These are phyloP conservation scores for Plagiodera versicolora DNA, from an alignment of 2,888 invertebrate genomes.

Conservation along the genomic window DNA sequence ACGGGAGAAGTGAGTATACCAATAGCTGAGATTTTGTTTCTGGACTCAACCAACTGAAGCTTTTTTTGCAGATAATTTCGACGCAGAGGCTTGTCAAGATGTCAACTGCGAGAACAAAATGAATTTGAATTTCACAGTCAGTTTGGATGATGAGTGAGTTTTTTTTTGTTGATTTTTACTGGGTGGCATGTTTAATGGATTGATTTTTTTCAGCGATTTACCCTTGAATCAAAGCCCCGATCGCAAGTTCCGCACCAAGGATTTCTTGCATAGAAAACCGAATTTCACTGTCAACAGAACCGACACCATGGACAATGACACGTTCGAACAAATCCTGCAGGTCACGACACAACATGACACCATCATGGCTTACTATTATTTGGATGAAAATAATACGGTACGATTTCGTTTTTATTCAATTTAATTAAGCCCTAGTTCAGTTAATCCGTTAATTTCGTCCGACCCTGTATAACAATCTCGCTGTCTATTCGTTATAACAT, in stretches of 20 bases:
- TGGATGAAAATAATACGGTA: slow-evolving; percentile 83
- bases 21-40: slow-evolving; percentile 13
- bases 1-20: slow-evolving; percentile 56
- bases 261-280: slow-evolving; percentile 49
- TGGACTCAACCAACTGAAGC: not conserved
- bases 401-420: too few relatives aligned
- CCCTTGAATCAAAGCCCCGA: slow-evolving; percentile 45
- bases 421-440: too few relatives aligned
- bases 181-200: too few relatives aligned
- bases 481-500: too few relatives aligned
- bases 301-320: slow-evolving; percentile 58
- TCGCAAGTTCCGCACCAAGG: slow-evolving; percentile 47
- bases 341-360: slow-evolving; percentile 87
- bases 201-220: slow-evolving; percentile 46
- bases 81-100: slow-evolving; percentile 52
- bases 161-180: too few relatives aligned
- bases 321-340: slow-evolving; percentile 71
- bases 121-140: slow-evolving; percentile 64
- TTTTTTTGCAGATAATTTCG: slow-evolving; percentile 47
- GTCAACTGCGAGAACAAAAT: slow-evolving; percentile 57
- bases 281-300: slow-evolving; percentile 50
- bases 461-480: too few relatives aligned
- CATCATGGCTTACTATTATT: slow-evolving; percentile 87
- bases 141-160: slow-evolving; percentile 60
- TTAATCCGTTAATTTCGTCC: too few relatives aligned